Evolutionary conservation across 2,113 vertebrate genomes (phyloP), one percentile per base, ranked within the genome.

Genomic region (Gobius niger): DNA sequence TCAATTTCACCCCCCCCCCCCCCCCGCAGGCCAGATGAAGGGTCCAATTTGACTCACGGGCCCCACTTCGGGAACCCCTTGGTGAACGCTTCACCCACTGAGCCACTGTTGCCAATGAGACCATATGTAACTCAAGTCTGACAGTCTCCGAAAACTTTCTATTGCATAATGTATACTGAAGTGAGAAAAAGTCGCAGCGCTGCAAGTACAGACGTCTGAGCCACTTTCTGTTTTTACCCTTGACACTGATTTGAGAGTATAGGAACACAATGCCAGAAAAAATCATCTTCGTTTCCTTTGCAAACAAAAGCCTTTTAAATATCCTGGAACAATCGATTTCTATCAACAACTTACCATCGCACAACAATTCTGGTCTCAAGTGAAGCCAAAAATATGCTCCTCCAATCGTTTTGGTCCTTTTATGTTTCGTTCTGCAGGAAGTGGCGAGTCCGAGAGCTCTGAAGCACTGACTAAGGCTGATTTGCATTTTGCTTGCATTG

Each of bases 401-500:
- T 34, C 24, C 24, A 3, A 24, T 24, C 0, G 52, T 6, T 9
- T 18, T 10, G 8, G 8, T 54, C 9, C 52, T 24, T 54, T 10
- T 54, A 1, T 53, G 14, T 54, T 34, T 34, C 24, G 24, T 34
- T 34, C 24, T 34, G 24, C 47, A 15, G 47, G 14, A 24, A 24
- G 18, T 54, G 52, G 19, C 12, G 18, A 54, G 52, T 54, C 18
- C 11, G 18, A 24, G 52, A 4, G 5, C 8, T 18, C 10, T 52
- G 16, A 18, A 52, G 8, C 51, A 16, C 51, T 19, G 47, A 12
- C 47, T 15, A 5, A 2, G 12, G 52, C 51, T 54, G 18, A 54
- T 54, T 54, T 54, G 18, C 52, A 54, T 54, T 16, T 53, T 19
- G 18, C 24, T 54, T 54, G 52, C 52, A 18, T 54, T 54, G 52